Evolutionary conservation across 2,797 vertebrate species (phyloP).

Genomic region (Liasis olivaceus): DNA sequence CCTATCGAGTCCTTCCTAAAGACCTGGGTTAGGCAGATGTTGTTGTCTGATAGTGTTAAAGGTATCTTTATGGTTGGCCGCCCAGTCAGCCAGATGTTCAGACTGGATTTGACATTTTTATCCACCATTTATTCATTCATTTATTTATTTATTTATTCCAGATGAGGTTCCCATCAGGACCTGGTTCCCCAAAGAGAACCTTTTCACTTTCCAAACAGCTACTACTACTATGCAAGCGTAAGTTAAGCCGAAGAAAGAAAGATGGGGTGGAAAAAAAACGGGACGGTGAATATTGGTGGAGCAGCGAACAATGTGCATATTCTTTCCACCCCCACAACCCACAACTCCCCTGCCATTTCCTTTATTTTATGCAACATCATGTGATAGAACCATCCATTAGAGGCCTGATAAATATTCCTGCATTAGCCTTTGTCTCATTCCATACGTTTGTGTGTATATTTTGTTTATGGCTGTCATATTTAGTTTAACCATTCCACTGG

Average conservation of each 20-base stretch:
- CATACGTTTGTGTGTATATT: too few species aligned
- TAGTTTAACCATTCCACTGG: too few species aligned
- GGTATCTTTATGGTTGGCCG: too few species aligned
- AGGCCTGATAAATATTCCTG: too few species aligned
- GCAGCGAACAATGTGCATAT: too few species aligned
- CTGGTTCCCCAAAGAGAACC: conserved; percentile 97
- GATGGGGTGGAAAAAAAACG: neutral
- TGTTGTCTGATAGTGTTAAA: too few species aligned
- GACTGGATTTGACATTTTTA: too few species aligned
- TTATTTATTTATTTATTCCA: conserved; percentile 65
- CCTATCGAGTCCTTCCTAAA: too few species aligned
- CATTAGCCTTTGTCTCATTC: too few species aligned
- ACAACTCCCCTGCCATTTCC: neutral
- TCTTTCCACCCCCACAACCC: neutral
- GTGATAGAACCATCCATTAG: neutral
- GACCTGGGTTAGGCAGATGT: too few species aligned
- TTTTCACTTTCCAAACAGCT: conserved; percentile 95
- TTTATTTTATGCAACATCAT: neutral
- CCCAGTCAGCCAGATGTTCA: neutral
- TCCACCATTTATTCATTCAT: too few species aligned
- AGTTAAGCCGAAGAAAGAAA: conserved; percentile 69
- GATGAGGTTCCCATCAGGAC: conserved; percentile 86
- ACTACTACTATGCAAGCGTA: conserved; percentile 99
- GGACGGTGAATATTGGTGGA: neutral
- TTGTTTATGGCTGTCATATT: too few species aligned